Conservation (phyloP, 2,888 invertebrate genomes). For the Suillia variegata region DNA sequence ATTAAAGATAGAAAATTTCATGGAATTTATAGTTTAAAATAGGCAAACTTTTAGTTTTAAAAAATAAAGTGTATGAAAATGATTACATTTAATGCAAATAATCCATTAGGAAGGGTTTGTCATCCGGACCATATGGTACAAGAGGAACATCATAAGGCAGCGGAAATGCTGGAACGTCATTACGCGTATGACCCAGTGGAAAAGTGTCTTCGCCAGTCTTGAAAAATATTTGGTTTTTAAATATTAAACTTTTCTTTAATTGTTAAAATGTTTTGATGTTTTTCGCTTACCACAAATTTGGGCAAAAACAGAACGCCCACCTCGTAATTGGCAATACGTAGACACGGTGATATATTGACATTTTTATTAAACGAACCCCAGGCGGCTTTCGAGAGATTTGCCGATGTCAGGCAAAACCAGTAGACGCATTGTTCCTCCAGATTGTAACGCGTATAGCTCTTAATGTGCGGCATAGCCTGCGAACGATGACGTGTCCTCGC, state of each 20-base stretch:
- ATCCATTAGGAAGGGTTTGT: conserved; percentile 74
- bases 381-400: conserved; percentile 95
- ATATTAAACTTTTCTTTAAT: too few relatives aligned
- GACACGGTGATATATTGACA: conserved; percentile 64
- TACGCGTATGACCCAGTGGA: conserved; percentile 60
- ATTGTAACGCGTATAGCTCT: conserved; percentile 81
- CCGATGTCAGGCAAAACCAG: conserved; percentile 89
- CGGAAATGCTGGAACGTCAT: conserved; percentile 63
- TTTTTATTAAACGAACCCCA: conserved; percentile 81
- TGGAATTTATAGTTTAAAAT: too few relatives aligned
- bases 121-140: conserved; percentile 70
- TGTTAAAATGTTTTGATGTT: too few relatives aligned
- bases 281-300: conserved; percentile 73
- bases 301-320: conserved; percentile 90
- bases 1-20: too few relatives aligned
- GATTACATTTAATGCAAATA: conserved; percentile 62
- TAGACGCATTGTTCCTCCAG: conserved; percentile 64
- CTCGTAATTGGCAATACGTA: conserved; percentile 85
- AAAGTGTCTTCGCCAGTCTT: conserved; percentile 70
- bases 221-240: conserved; percentile 19
- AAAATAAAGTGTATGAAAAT: too few relatives aligned
- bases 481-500: conserved; percentile 72
- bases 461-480: conserved; percentile 93
- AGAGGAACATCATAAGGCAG: conserved; percentile 86
- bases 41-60: too few relatives aligned